Evolutionary conservation across 2,888 invertebrate species (phyloP).

Genomic region (Xylocampa areola): DNA sequence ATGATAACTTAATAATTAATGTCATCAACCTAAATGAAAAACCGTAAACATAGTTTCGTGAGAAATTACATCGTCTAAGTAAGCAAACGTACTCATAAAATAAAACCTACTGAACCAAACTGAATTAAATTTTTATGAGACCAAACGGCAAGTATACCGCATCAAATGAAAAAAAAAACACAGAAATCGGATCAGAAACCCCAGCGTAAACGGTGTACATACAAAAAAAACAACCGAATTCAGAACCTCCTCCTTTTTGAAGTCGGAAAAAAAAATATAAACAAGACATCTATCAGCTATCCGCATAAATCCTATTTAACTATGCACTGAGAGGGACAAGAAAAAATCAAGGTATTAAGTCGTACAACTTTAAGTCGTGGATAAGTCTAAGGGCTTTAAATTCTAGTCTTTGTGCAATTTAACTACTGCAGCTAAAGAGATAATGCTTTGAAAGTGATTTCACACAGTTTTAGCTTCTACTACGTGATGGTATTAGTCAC

Average conservation of each 20-base stretch:
- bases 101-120: no score
- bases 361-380: conserved; percentile 68
- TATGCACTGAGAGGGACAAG: conserved; percentile 34
- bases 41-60: no score
- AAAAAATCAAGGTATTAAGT: conserved; percentile 66
- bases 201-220: no score
- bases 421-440: conserved; percentile 72
- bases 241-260: not conserved
- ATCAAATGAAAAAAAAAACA: no score
- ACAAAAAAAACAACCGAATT: no score
- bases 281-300: conserved; percentile 17
- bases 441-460: conserved; percentile 71
- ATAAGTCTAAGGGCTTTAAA: conserved; percentile 75
- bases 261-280: conserved; percentile 5
- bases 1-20: no score
- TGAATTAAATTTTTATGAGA: no score
- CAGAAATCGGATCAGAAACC: no score
- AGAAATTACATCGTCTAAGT: no score
- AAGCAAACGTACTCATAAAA: no score
- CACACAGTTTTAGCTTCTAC: conserved; percentile 61
- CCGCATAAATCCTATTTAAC: conserved; percentile 44
- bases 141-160: no score
- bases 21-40: no score
- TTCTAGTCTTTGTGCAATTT: conserved; percentile 83
- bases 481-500: conserved; percentile 33